Evolutionary conservation across 2,888 invertebrate species (phyloP).

Genomic region (Plagodis pulveraria): DNA sequence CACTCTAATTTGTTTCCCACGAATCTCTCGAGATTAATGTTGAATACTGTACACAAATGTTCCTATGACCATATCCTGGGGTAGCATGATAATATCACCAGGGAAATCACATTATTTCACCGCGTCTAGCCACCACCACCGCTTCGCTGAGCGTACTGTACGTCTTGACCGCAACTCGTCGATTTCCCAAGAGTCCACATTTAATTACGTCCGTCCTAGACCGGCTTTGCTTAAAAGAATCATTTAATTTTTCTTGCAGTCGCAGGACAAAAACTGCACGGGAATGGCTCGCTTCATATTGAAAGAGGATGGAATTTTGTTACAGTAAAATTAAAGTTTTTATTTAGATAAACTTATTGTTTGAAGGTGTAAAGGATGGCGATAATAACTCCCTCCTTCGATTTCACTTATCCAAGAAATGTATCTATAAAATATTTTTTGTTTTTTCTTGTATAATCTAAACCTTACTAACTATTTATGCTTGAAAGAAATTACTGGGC

Average conservation of each 20-base stretch:
- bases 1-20: too few relatives aligned
- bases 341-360: too few relatives aligned
- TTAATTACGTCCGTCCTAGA: conserved; percentile 13
- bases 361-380: too few relatives aligned
- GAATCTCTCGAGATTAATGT: too few relatives aligned
- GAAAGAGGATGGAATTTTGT: neutral
- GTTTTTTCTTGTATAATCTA: too few relatives aligned
- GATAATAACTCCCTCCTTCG: too few relatives aligned
- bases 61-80: neutral
- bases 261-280: neutral
- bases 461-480: too few relatives aligned
- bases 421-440: too few relatives aligned
- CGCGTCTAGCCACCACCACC: neutral
- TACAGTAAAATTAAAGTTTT: too few relatives aligned
- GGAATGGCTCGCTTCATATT: conserved; percentile 1
- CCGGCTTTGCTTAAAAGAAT: conserved; percentile 13
- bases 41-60: too few relatives aligned
- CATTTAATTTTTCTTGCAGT: conserved; percentile 20
- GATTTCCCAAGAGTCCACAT: conserved; percentile 20
- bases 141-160: neutral
- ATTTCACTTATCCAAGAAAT: too few relatives aligned
- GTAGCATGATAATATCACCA: neutral
- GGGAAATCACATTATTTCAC: conserved; percentile 22
- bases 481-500: too few relatives aligned
- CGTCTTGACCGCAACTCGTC: conserved; percentile 29